Percentiles rank a stretch among this genome's conserved stretches.
Evolutionary conservation across 1,140 invertebrate species (phyloP).

Genomic region (Polypedilum pembai): DNA sequence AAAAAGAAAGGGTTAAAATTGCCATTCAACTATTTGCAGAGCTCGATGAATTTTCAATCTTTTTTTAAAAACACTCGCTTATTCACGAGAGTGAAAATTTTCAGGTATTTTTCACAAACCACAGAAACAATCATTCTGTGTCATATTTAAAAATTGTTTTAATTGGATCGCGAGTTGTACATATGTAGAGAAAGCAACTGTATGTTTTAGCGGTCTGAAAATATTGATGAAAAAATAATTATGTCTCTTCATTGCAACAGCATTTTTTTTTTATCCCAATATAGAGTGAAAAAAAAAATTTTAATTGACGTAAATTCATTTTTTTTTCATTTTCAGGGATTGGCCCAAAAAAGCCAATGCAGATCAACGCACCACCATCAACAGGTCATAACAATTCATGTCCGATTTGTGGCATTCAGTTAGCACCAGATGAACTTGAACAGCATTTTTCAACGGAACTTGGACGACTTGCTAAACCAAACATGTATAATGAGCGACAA

Average conservation of each 20-base stretch:
- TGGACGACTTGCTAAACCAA: slow-evolving; percentile 63
- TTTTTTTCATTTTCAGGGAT: slow-evolving; percentile 20
- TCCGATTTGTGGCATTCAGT: slow-evolving; percentile 70
- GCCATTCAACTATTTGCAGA: slow-evolving; percentile 4
- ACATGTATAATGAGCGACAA: slow-evolving; percentile 45
- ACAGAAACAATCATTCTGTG: neutral
- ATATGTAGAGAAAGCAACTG: neutral
- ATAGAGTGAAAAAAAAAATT: neutral
- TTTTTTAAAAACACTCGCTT: neutral
- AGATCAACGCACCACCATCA: neutral
- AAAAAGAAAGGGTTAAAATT: neutral
- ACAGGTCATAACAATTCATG: slow-evolving; percentile 55
- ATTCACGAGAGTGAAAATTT: neutral
- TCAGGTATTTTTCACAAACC: neutral
- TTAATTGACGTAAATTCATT: neutral
- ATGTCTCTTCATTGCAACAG: neutral
- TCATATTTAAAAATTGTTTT: slow-evolving; percentile 16
- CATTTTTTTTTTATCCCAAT: neutral
- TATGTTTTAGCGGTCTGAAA: slow-evolving; percentile 11
- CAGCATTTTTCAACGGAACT: slow-evolving; percentile 71
- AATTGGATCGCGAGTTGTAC: neutral
- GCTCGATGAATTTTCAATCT: slow-evolving; percentile 13
- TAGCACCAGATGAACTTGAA: slow-evolving; percentile 66
- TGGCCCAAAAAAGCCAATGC: slow-evolving; percentile 18
- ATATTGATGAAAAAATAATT: slow-evolving; percentile 23